These are phyloP conservation scores for Caenorhabditis imperialis DNA, from an alignment of 2,888 invertebrate species.

Conservation along the genomic window DNA sequence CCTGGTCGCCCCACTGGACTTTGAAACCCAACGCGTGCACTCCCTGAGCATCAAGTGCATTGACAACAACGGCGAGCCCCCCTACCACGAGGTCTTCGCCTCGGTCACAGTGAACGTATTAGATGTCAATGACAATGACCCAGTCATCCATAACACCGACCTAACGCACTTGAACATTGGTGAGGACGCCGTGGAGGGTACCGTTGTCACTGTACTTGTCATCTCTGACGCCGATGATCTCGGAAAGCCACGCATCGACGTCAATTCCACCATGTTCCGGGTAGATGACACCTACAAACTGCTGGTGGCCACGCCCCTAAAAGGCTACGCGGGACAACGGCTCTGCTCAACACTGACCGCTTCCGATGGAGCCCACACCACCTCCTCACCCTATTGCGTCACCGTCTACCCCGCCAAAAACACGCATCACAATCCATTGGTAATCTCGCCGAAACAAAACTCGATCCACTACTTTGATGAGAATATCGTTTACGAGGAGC, in stretches of 20 bases:
- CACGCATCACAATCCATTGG: conserved; percentile 61
- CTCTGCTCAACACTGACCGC: conserved; percentile 41
- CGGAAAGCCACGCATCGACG: conserved; percentile 13
- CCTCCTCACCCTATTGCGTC: conserved; percentile 58
- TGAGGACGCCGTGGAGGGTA: conserved; percentile 46
- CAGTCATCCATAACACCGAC: conserved; percentile 55
- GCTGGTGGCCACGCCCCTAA: conserved; percentile 33
- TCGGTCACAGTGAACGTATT: conserved; percentile 54
- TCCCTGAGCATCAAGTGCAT: conserved; percentile 54
- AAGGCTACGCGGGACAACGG: conserved; percentile 61
- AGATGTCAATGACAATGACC: conserved; percentile 55
- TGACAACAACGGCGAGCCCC: conserved; percentile 46
- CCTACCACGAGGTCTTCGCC: conserved; percentile 60
- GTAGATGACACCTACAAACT: conserved; percentile 50
- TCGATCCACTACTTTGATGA: conserved; percentile 67
- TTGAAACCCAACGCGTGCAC: conserved; percentile 57
- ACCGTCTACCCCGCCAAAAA: conserved; percentile 62
- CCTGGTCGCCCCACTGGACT: conserved; percentile 49
- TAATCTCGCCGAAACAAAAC: conserved; percentile 60
- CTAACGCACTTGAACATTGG: conserved; percentile 53
- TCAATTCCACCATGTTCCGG: conserved; percentile 56
- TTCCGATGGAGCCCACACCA: background rate
- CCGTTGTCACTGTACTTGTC: conserved; percentile 45
- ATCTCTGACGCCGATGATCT: conserved; percentile 50
- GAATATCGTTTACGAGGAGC: conserved; percentile 60